A percentile compares a stretch with the other conserved stretches of the same genome.
phyloP scores from a whole-genome alignment of 1,140 invertebrate species.

The Scaptomyza montana region DNA sequence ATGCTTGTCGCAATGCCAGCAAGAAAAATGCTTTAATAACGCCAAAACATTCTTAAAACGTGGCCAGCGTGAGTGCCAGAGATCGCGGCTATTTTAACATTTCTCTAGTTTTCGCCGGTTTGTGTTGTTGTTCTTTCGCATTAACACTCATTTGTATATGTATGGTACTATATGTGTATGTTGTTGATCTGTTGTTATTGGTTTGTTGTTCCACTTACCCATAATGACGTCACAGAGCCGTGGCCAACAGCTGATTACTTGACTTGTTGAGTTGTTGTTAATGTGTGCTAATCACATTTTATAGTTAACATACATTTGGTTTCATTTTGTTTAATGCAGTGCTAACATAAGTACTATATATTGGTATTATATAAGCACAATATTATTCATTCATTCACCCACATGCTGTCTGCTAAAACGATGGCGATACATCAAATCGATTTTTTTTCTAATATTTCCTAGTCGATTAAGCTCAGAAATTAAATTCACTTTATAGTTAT shows the following conservation, averaged over 20 bases:
- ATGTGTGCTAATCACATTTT: neutral
- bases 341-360: neutral
- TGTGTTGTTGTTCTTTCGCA: constrained; percentile 33
- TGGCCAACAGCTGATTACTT: constrained; percentile 26
- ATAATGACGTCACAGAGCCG: constrained; percentile 6
- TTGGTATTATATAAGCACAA: no score
- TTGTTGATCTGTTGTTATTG: neutral
- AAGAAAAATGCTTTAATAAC: constrained; percentile 46
- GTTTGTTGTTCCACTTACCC: constrained; percentile 4
- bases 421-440: no score
- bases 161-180: neutral
- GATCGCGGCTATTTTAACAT: constrained; percentile 48
- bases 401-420: no score
- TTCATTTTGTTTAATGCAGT: neutral
- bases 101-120: constrained; percentile 56
- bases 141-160: neutral
- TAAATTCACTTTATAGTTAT: no score
- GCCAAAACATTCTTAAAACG: constrained; percentile 49
- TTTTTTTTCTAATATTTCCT: no score
- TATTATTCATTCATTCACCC: no score
- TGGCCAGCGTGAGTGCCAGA: constrained; percentile 30
- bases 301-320: neutral
- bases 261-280: neutral
- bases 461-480: no score
- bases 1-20: constrained; percentile 42